phyloP scores from a whole-genome alignment of 2,113 vertebrate species.

The Ciconia maguari region DNA sequence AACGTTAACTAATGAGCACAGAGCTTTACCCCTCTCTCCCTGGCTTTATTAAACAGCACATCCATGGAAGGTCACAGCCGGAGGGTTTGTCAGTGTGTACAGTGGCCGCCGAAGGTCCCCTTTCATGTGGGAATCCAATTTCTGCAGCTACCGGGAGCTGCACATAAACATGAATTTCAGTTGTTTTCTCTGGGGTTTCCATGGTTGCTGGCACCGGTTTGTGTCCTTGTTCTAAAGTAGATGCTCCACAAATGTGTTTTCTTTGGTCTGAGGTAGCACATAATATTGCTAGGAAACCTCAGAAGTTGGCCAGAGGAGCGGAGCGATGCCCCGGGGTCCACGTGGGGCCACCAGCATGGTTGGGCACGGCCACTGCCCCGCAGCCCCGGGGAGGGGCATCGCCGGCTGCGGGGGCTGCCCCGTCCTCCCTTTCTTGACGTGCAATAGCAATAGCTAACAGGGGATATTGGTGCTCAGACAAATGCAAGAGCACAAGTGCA shows the following conservation, averaged over 20 bases:
- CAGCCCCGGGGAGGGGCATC: neutral
- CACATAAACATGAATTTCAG: neutral
- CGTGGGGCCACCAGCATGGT: neutral
- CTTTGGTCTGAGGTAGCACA: neutral
- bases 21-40: neutral
- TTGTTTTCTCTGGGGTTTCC: neutral
- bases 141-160: neutral
- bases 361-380: neutral
- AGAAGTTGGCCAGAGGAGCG: neutral
- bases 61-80: neutral
- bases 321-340: fast-evolving
- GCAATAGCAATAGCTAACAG: fast-evolving
- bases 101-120: neutral
- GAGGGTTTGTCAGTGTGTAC: neutral
- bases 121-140: neutral
- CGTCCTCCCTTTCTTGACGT: neutral
- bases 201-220: neutral
- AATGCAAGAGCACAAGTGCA: neutral
- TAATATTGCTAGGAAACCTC: neutral
- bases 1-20: neutral
- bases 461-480: neutral
- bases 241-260: neutral
- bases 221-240: neutral
- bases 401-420: neutral
- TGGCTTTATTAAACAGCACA: neutral